These are phyloP conservation scores for Ammodytes dubius DNA, from an alignment of 2,113 vertebrate species.

Conservation along the genomic window DNA sequence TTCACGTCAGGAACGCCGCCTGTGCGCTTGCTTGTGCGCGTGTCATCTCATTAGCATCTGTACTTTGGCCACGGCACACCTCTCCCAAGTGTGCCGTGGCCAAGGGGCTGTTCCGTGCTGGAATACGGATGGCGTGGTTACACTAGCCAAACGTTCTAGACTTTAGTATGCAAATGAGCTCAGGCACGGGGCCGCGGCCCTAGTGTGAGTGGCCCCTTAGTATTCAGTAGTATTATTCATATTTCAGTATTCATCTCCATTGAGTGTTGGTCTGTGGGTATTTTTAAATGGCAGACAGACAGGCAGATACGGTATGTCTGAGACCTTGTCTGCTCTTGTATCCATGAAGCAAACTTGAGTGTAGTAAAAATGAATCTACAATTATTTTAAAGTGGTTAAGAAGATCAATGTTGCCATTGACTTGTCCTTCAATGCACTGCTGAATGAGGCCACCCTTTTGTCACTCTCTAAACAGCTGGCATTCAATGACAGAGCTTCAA, in stretches of 20 bases:
- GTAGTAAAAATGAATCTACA: not conserved
- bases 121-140: too few relatives aligned
- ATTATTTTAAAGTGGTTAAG: not conserved
- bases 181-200: too few relatives aligned
- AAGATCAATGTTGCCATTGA: conserved; percentile 1
- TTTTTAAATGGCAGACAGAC: not conserved
- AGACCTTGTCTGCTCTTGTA: not conserved
- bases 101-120: too few relatives aligned
- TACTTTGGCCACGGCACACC: too few relatives aligned
- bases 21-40: too few relatives aligned
- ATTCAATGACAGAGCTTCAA: conserved; percentile 5
- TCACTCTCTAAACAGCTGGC: not conserved
- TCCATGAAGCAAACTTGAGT: not conserved
- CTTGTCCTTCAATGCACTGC: not conserved
- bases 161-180: too few relatives aligned
- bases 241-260: not conserved
- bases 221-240: not conserved
- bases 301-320: not conserved
- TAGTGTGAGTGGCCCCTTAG: too few relatives aligned
- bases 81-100: too few relatives aligned
- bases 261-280: not conserved
- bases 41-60: too few relatives aligned
- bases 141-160: too few relatives aligned
- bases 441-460: not conserved
- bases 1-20: too few relatives aligned